Evolutionary conservation across 2,888 invertebrate genomes (phyloP).

Genomic region (Ellobium chinense): DNA sequence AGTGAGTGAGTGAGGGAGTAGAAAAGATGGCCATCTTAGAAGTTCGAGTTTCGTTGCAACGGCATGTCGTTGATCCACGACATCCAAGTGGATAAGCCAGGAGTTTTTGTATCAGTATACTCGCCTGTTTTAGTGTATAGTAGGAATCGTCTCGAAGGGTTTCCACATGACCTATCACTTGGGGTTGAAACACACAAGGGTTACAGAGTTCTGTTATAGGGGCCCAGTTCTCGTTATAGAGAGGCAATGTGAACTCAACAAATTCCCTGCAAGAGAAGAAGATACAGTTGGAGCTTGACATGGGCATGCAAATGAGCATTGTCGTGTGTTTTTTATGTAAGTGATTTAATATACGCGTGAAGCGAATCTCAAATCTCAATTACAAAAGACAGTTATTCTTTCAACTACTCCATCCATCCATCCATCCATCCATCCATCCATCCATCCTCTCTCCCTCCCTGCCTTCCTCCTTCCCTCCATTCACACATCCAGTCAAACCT

Average conservation of each 20-base stretch:
- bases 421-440: not conserved
- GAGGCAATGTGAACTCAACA: constrained; percentile 36
- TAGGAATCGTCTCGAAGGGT: constrained; percentile 38
- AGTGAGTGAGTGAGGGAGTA: too few relatives aligned
- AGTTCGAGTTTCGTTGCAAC: too few relatives aligned
- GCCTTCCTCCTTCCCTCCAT: not conserved
- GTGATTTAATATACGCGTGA: too few relatives aligned
- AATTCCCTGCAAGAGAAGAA: constrained; percentile 38
- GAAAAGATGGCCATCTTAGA: too few relatives aligned
- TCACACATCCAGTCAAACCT: constrained; percentile 3
- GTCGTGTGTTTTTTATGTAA: too few relatives aligned
- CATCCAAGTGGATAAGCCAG: too few relatives aligned
- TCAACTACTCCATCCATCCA: not conserved
- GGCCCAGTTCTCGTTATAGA: constrained; percentile 43
- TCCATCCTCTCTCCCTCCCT: not conserved
- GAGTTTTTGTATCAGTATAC: too few relatives aligned
- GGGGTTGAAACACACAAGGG: constrained; percentile 36
- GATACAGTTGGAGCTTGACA: not conserved
- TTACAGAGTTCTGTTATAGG: constrained; percentile 44
- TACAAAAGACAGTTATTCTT: not conserved
- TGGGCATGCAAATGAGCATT: too few relatives aligned
- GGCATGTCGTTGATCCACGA: too few relatives aligned
- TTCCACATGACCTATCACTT: constrained; percentile 38
- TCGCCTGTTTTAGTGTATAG: constrained; percentile 28
- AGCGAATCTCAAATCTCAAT: too few relatives aligned